Conservation (phyloP, 2,113 vertebrate species). For the Cettia cetti region DNA sequence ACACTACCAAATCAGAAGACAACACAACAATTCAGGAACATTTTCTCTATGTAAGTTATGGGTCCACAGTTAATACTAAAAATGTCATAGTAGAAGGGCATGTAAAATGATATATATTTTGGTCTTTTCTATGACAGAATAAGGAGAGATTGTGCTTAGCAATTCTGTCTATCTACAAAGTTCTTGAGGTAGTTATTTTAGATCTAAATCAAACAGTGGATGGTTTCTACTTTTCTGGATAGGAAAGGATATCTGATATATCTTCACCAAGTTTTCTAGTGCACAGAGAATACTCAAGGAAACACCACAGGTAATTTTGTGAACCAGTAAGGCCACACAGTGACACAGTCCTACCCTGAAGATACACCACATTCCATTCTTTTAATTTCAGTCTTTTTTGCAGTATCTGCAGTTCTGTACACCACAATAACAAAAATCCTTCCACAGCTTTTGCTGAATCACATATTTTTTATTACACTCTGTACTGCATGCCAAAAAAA, state of each 20-base stretch:
- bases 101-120: not conserved
- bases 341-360: not conserved
- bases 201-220: not conserved
- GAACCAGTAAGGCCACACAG: not conserved
- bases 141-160: not conserved
- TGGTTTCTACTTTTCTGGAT: not conserved
- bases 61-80: not conserved
- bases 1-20: not conserved
- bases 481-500: not conserved
- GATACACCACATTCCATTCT: not conserved
- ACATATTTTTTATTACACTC: not conserved
- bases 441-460: conserved; percentile 11
- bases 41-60: not conserved
- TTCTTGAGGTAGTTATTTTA: not conserved
- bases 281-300: not conserved
- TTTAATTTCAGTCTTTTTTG: not conserved
- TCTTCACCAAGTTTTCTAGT: not conserved
- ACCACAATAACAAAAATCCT: not conserved
- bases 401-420: not conserved
- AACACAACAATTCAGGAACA: not conserved
- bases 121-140: not conserved
- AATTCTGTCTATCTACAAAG: not conserved
- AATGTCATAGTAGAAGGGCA: not conserved
- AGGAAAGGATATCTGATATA: not conserved
- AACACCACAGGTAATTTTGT: not conserved